These are phyloP conservation scores for Laodelphax striatellus DNA, from an alignment of 1,140 invertebrate species.

Conservation along the genomic window DNA sequence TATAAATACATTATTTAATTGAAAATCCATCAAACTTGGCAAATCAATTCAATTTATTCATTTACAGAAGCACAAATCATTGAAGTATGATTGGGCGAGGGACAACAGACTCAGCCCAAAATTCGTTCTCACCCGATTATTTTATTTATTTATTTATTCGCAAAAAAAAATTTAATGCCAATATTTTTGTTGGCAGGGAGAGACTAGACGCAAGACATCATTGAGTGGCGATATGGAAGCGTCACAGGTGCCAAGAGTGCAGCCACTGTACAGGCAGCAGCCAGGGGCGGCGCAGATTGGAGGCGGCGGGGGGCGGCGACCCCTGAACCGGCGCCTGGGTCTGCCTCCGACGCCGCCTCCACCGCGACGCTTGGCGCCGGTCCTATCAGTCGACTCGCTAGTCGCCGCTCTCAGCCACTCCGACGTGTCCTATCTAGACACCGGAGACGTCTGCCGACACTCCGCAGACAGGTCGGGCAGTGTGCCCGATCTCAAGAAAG, in stretches of 20 bases:
- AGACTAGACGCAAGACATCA: not conserved
- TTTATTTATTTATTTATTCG: too few species aligned
- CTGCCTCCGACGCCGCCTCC: constrained; percentile 16
- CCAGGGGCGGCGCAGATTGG: not conserved
- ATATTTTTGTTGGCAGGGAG: not conserved
- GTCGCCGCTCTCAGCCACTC: constrained; percentile 13
- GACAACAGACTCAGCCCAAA: too few species aligned
- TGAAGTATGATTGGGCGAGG: too few species aligned
- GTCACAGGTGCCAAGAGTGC: not conserved
- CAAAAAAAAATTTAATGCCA: too few species aligned
- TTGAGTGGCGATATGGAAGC: not conserved
- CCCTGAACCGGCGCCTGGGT: constrained; percentile 3
- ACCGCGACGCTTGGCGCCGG: constrained; percentile 14
- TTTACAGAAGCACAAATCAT: too few species aligned
- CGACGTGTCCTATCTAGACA: constrained; percentile 14
- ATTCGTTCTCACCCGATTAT: too few species aligned
- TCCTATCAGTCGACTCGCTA: constrained; percentile 21
- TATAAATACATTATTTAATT: too few species aligned
- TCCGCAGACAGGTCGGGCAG: constrained; percentile 8
- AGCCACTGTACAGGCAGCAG: constrained; percentile 5
- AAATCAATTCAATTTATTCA: too few species aligned
- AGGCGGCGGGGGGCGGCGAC: not conserved
- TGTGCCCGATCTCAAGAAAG: constrained; percentile 20
- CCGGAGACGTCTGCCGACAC: constrained; percentile 6
- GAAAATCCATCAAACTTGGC: too few species aligned